Conservation (phyloP, 2,888 invertebrate species). For the Syrphus vitripennis region DNA sequence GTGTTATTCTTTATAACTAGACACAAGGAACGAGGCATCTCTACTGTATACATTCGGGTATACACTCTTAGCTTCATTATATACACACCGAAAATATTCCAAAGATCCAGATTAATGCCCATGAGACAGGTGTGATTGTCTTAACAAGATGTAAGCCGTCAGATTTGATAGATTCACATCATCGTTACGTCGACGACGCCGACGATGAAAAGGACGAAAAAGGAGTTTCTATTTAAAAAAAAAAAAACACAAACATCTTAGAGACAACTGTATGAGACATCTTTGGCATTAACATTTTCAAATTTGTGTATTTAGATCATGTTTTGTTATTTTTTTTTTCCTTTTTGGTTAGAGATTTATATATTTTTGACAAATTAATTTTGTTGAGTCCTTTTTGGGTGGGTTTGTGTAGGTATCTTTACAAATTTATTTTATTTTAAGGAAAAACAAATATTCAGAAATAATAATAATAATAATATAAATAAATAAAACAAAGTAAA, state of each 20-base stretch:
- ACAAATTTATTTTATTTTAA: too few species aligned
- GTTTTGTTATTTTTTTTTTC: too few species aligned
- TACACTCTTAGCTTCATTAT: neutral
- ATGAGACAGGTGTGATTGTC: conserved; percentile 71
- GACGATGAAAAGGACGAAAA: neutral
- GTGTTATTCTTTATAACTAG: neutral
- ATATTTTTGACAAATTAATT: conserved; percentile 1
- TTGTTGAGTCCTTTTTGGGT: neutral
- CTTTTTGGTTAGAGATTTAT: too few species aligned
- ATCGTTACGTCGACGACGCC: conserved; percentile 52
- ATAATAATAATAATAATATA: too few species aligned
- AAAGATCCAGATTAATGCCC: conserved; percentile 70
- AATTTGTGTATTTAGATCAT: neutral
- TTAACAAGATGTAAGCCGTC: conserved; percentile 71
- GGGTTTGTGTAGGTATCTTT: neutral
- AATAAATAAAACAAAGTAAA: too few species aligned
- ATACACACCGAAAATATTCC: conserved; percentile 38
- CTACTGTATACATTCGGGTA: neutral
- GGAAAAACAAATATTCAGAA: too few species aligned
- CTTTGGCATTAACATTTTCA: neutral
- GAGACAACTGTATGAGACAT: neutral
- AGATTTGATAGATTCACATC: conserved; percentile 71
- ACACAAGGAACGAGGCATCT: neutral
- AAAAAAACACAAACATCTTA: neutral
- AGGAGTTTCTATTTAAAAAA: neutral